Conservation (phyloP, 2,113 vertebrate genomes). For the Chamaea fasciata region DNA sequence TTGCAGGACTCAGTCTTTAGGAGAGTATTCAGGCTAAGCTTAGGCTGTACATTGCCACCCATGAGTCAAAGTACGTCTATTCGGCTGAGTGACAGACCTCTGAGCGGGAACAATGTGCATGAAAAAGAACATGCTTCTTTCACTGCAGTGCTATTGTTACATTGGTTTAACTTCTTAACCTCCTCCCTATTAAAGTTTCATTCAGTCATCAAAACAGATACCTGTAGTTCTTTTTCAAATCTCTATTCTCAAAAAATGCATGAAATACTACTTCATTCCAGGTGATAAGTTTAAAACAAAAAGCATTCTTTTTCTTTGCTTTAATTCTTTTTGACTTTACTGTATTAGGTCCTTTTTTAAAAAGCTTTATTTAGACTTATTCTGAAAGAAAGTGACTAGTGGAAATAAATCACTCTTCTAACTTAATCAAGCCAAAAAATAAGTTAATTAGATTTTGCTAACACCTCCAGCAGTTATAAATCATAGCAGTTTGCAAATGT, state of each 20-base stretch:
- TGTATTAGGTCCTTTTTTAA: background rate
- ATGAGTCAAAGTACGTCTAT: conserved; percentile 71
- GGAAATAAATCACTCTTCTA: background rate
- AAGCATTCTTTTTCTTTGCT: background rate
- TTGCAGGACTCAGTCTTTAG: conserved; percentile 62
- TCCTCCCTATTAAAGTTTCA: conserved; percentile 51
- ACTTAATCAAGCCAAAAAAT: background rate
- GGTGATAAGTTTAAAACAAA: background rate
- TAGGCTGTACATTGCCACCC: conserved; percentile 66
- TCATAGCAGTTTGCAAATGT: background rate
- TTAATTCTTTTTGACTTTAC: background rate
- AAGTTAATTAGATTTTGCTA: background rate
- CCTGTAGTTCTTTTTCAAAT: conserved; percentile 14
- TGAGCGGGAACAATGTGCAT: conserved; percentile 32
- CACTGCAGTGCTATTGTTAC: conserved; percentile 56
- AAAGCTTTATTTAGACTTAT: background rate
- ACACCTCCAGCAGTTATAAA: background rate
- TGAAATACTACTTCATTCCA: background rate
- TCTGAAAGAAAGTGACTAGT: background rate
- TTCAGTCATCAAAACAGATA: conserved; percentile 1
- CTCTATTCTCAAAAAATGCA: background rate
- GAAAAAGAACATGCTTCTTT: conserved; percentile 69
- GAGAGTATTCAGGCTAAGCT: conserved; percentile 69
- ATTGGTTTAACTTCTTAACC: conserved; percentile 76
- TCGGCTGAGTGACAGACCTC: conserved; percentile 71